Evolutionary conservation across 2,113 vertebrate genomes (phyloP).

Genomic region (Noctilio leporinus): DNA sequence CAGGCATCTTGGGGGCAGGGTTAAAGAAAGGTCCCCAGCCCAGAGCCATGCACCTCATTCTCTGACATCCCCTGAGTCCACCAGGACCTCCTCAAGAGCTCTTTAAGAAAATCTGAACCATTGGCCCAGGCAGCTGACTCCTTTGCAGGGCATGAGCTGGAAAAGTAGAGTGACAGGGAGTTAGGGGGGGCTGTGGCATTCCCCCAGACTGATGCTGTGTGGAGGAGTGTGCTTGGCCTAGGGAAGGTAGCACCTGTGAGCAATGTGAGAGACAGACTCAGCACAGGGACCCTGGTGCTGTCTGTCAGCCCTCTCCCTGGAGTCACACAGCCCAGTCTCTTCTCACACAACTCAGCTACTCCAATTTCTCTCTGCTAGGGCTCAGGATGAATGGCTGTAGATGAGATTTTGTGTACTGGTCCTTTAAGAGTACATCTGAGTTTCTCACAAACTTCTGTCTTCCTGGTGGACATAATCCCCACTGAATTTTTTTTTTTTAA

Average conservation of each 20-base stretch:
- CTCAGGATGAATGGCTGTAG: no score
- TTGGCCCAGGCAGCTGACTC: neutral
- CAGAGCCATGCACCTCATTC: neutral
- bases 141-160: neutral
- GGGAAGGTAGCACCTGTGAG: neutral
- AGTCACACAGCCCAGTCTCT: neutral
- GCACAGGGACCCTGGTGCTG: neutral
- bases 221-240: neutral
- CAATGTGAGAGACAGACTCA: neutral
- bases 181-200: neutral
- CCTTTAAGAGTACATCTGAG: neutral
- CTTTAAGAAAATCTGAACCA: neutral
- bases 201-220: neutral
- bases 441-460: neutral
- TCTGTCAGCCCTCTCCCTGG: neutral
- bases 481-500: neutral
- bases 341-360: neutral
- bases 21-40: neutral
- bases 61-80: neutral
- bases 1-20: neutral
- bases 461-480: neutral
- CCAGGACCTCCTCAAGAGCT: neutral
- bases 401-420: no score
- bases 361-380: neutral
- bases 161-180: neutral